Percentiles rank a stretch among this genome's conserved stretches.
Evolutionary conservation across 2,888 invertebrate genomes (phyloP).

Genomic region (Pogonocherus hispidulus): DNA sequence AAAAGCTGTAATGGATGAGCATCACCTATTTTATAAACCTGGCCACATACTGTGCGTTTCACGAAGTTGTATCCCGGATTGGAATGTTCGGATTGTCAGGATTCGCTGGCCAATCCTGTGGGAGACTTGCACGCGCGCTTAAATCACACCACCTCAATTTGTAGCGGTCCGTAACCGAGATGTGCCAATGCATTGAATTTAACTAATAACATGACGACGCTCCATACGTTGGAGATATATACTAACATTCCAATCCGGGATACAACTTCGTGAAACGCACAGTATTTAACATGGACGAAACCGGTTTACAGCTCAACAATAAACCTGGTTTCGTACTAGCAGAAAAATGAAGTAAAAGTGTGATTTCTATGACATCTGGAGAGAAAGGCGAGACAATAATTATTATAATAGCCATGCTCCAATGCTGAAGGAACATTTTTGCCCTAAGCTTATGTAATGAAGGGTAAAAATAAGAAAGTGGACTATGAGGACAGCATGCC

Average conservation of each 20-base stretch:
- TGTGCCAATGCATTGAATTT: too few relatives aligned
- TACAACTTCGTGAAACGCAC: too few relatives aligned
- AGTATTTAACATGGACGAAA: constrained; percentile 36
- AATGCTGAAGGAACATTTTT: constrained; percentile 60
- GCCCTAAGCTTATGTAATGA: constrained; percentile 55
- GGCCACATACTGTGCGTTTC: constrained; percentile 22
- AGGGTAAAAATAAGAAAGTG: constrained; percentile 54
- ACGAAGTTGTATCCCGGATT: too few relatives aligned
- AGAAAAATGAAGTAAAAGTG: constrained; percentile 12
- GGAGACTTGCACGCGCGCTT: too few relatives aligned
- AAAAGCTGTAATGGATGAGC: not conserved
- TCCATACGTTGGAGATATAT: too few relatives aligned
- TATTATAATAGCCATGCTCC: constrained; percentile 60
- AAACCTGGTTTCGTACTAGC: constrained; percentile 24
- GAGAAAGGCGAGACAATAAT: constrained; percentile 59
- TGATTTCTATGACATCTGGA: constrained; percentile 9
- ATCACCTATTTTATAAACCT: constrained; percentile 27
- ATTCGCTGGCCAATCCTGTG: too few relatives aligned
- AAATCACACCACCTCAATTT: too few relatives aligned
- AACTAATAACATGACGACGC: too few relatives aligned
- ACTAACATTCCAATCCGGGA: too few relatives aligned
- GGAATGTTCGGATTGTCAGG: too few relatives aligned
- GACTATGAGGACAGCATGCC: constrained; percentile 54
- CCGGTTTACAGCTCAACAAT: constrained; percentile 36
- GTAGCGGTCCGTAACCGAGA: too few relatives aligned